phyloP scores from a whole-genome alignment of 2,888 invertebrate species.

The Harpalus rubripes region DNA sequence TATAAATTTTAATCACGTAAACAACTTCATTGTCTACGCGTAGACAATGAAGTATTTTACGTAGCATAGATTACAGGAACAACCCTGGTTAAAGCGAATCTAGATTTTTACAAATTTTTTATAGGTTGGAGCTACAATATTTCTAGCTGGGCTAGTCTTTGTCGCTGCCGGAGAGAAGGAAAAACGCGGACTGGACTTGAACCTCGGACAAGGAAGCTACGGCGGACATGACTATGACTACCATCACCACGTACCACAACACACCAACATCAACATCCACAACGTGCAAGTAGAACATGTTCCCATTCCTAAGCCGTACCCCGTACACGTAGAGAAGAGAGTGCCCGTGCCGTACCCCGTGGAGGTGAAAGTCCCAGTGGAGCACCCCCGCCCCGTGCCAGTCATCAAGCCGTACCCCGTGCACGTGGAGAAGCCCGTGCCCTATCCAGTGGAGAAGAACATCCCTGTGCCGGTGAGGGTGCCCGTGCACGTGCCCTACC shows the following conservation, averaged over 20 bases:
- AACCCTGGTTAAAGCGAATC: too few relatives aligned
- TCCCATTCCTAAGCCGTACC: conserved; percentile 40
- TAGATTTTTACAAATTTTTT: too few relatives aligned
- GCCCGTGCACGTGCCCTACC: conserved; percentile 58
- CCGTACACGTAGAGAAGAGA: conserved; percentile 41
- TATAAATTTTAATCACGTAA: too few relatives aligned
- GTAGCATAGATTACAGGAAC: too few relatives aligned
- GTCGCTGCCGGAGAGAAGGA: conserved; percentile 69
- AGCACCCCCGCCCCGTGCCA: conserved; percentile 78
- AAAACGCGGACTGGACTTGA: conserved; percentile 33
- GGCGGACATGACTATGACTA: conserved; percentile 55
- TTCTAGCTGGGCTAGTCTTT: conserved; percentile 71
- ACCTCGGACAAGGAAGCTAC: conserved; percentile 71
- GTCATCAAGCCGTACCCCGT: conserved; percentile 36
- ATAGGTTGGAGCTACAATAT: conserved; percentile 72
- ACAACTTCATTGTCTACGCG: too few relatives aligned
- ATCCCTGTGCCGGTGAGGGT: conserved; percentile 31
- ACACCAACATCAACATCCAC: conserved; percentile 69
- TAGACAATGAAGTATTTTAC: too few relatives aligned
- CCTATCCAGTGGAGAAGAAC: conserved; percentile 29
- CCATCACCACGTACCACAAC: conserved; percentile 71
- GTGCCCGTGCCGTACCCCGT: conserved; percentile 43
- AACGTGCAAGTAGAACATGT: conserved; percentile 37
- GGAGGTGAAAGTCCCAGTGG: conserved; percentile 77
- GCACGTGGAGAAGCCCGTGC: conserved; percentile 23